phyloP scores from a whole-genome alignment of 2,888 invertebrate species.

The Philopedon plagiatum region DNA sequence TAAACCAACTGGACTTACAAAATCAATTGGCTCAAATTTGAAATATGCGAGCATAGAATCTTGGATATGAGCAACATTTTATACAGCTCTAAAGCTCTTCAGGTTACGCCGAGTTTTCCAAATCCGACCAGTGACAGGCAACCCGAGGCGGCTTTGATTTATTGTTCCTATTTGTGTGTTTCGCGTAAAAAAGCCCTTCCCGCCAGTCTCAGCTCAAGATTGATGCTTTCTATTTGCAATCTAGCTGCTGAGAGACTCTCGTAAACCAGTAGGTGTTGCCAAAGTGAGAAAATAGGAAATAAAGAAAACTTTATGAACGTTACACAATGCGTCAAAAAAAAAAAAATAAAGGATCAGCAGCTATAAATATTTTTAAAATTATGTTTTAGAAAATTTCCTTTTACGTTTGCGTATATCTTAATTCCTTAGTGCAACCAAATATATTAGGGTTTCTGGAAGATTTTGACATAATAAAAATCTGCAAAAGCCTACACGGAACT shows the following conservation, averaged over 20 bases:
- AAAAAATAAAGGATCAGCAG: not conserved
- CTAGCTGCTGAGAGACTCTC: constrained; percentile 22
- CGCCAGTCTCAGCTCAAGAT: constrained; percentile 64
- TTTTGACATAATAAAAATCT: no score
- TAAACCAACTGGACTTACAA: no score
- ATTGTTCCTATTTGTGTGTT: constrained; percentile 68
- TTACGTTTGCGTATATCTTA: no score
- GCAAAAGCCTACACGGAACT: no score
- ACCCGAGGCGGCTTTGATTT: constrained; percentile 65
- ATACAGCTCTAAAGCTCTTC: constrained; percentile 17
- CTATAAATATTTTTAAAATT: no score
- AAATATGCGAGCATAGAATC: not conserved
- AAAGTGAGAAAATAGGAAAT: constrained; percentile 4
- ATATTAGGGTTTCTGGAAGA: no score
- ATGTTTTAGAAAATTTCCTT: no score
- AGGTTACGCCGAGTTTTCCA: constrained; percentile 30
- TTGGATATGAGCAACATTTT: constrained; percentile 2
- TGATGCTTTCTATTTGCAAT: constrained; percentile 66
- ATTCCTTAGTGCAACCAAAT: no score
- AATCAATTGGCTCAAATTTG: no score
- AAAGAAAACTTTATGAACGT: constrained; percentile 13
- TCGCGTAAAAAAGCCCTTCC: constrained; percentile 63
- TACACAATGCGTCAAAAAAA: not conserved
- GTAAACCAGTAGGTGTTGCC: constrained; percentile 14
- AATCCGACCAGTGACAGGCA: constrained; percentile 64